Evolutionary conservation across 2,888 invertebrate genomes (phyloP), one percentile per base, ranked within the genome.

Genomic region (Stenodema calcarata): DNA sequence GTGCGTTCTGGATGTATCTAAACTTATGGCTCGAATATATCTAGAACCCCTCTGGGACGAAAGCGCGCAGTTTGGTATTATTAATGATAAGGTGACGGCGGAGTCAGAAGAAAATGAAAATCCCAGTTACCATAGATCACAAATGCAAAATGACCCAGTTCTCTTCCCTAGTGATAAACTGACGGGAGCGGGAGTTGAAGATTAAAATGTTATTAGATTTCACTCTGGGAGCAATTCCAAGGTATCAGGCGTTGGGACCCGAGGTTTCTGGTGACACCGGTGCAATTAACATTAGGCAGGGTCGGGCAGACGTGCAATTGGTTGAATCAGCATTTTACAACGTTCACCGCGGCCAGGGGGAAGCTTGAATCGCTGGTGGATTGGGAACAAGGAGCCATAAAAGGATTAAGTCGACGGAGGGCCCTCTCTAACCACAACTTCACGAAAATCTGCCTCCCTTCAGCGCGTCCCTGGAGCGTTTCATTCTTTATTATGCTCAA

Each of bases 121-220:
- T 70, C n/a, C 42, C 69, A 18, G 35, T n/a, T 78, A 44, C 78
- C 27, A n/a, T 69, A 62, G 80, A 80, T 54, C 62, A 80, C 50
- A 28, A 54, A 80, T 54, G 62, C 28, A 54, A 28, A 70, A 82
- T 41, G 18, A 69, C 70, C 62, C 27, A 54, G 54, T 62, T 78
- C 44, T 78, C 18, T 78, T 27, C 18, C 41, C 44, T 6, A 30
- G 47, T 82, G 70, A 82, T 70, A 41, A 82, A 82, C 30, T 62
- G 82, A 41, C 69, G 18, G 23, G 35, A 69, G 82, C 69, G 41
- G 62, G 23, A 41, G 69, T 54, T 44, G 82, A 82, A 82, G 70
- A 82, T 82, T 82, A 82, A 62, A 82, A 41, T 82, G 42, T 82
- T 82, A 82, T 82, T 82, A 82, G 82, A 82, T 82, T 82, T 82